phyloP scores from a whole-genome alignment of 2,888 invertebrate species.

The Hydrotaea diabolus region DNA sequence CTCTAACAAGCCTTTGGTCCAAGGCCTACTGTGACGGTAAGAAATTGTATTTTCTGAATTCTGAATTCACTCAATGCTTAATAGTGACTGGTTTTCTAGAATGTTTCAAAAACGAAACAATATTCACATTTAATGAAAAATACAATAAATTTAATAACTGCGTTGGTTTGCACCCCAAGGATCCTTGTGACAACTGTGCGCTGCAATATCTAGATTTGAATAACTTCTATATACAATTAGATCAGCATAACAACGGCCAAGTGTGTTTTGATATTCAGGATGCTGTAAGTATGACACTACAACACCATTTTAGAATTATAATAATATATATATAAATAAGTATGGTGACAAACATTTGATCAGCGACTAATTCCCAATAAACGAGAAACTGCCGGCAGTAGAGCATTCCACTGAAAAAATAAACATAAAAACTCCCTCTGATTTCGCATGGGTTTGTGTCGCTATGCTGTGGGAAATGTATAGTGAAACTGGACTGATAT shows the following conservation, averaged over 20 bases:
- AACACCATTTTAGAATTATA: too few relatives aligned
- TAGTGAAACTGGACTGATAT: too few relatives aligned
- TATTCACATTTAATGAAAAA: slow-evolving; percentile 52
- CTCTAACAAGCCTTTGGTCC: slow-evolving; percentile 72
- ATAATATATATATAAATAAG: too few relatives aligned
- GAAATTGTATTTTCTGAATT: neutral
- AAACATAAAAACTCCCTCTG: too few relatives aligned
- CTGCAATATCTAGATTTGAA: slow-evolving; percentile 70
- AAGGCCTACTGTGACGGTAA: slow-evolving; percentile 74
- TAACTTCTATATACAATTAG: slow-evolving; percentile 72
- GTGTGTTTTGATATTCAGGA: slow-evolving; percentile 77
- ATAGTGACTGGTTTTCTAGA: slow-evolving; percentile 66
- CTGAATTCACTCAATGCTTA: neutral
- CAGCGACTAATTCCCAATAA: too few relatives aligned
- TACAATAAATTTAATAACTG: slow-evolving; percentile 49
- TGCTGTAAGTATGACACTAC: slow-evolving; percentile 58
- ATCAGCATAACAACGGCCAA: slow-evolving; percentile 70
- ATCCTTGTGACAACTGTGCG: slow-evolving; percentile 64
- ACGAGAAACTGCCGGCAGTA: too few relatives aligned
- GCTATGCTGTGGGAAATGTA: too few relatives aligned
- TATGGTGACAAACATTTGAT: too few relatives aligned
- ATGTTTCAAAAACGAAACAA: slow-evolving; percentile 69
- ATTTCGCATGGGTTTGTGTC: too few relatives aligned
- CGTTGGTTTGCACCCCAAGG: neutral
- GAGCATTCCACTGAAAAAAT: too few relatives aligned